Conservation (phyloP, 2,797 vertebrate genomes). For the Caiman crocodilus region DNA sequence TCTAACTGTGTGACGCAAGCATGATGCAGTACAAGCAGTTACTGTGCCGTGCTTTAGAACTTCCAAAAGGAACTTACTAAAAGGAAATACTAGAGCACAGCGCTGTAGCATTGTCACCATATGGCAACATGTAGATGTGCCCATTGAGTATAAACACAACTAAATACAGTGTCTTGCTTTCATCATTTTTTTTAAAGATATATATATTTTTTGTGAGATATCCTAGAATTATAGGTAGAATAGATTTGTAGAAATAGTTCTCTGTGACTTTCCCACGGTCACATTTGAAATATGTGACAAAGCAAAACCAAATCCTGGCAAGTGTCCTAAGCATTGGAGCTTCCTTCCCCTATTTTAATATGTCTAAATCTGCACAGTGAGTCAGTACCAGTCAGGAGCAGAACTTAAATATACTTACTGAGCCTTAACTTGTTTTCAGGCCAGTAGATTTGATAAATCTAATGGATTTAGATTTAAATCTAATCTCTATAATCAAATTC, state of each 20-base stretch:
- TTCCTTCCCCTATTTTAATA: neutral
- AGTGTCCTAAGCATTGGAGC: neutral
- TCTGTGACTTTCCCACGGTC: neutral
- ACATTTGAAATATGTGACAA: conserved; percentile 20
- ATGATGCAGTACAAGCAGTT: too few species aligned
- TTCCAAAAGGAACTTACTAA: too few species aligned
- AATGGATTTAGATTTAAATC: too few species aligned
- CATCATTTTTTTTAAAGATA: neutral
- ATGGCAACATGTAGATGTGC: too few species aligned
- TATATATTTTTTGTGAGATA: neutral
- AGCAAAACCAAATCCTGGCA: neutral
- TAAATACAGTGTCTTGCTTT: neutral
- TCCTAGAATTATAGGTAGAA: too few species aligned
- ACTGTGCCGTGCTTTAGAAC: too few species aligned
- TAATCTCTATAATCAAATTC: neutral
- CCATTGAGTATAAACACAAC: neutral
- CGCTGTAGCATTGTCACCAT: too few species aligned
- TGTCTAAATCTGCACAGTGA: fast-evolving
- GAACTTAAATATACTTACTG: neutral
- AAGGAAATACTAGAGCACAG: too few species aligned
- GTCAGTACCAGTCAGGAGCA: neutral
- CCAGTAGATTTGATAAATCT: fast-evolving
- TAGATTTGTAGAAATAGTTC: neutral
- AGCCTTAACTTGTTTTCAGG: neutral
- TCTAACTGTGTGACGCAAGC: too few species aligned